These are phyloP conservation scores for Silurus meridionalis DNA, from an alignment of 2,113 vertebrate species.

Conservation along the genomic window DNA sequence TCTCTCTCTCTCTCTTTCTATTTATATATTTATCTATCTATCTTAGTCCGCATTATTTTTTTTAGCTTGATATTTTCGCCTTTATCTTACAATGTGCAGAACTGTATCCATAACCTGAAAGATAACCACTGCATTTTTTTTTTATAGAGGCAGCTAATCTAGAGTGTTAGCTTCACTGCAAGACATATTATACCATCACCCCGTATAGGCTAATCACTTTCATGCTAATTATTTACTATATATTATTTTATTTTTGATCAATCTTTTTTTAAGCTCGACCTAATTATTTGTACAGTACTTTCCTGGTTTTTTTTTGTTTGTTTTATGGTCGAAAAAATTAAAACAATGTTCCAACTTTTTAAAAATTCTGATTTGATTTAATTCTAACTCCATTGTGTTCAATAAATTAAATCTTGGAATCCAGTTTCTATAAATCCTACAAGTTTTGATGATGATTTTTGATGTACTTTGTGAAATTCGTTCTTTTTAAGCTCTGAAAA, in stretches of 20 bases:
- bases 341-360: neutral
- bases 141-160: neutral
- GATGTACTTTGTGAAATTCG: neutral
- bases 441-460: neutral
- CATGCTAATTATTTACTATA: neutral
- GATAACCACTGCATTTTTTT: neutral
- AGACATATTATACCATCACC: neutral
- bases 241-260: neutral
- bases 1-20: constrained; percentile 33
- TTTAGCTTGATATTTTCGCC: neutral
- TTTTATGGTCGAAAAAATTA: neutral
- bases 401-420: neutral
- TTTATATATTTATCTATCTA: constrained; percentile 7
- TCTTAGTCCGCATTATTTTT: neutral
- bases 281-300: neutral
- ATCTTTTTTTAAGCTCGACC: neutral
- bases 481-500: neutral
- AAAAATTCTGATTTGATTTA: neutral
- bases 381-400: neutral
- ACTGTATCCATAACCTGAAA: neutral
- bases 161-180: neutral
- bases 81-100: constrained; percentile 14
- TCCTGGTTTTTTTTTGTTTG: neutral
- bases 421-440: neutral
- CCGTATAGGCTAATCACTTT: neutral